A percentile compares a stretch with the other conserved stretches of the same genome.
phyloP scores from a whole-genome alignment of 2,113 vertebrate genomes.

The Corydoras maculifer region DNA sequence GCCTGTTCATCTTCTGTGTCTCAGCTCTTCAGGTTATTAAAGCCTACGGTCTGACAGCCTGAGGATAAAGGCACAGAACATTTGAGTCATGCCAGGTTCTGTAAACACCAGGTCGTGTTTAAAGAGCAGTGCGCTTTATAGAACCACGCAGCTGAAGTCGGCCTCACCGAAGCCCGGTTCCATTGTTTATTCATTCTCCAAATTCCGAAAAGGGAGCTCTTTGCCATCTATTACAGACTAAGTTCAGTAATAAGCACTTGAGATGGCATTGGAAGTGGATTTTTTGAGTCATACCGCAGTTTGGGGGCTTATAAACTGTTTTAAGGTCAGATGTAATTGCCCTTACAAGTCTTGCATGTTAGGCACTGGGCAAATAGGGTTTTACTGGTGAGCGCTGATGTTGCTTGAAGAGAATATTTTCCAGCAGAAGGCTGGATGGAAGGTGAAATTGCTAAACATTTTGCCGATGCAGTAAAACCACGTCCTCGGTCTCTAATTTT shows the following conservation, averaged over 20 bases:
- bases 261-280: constrained; percentile 9
- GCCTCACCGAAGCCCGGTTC: constrained; percentile 7
- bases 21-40: constrained; percentile 6
- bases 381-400: neutral
- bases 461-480: too few relatives aligned
- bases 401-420: neutral
- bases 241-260: constrained; percentile 2
- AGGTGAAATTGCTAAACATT: neutral
- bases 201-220: constrained; percentile 17
- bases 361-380: neutral
- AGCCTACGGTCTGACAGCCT: constrained; percentile 1
- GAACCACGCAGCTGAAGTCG: constrained; percentile 15
- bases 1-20: neutral
- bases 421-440: neutral
- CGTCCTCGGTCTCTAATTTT: too few relatives aligned
- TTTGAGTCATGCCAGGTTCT: constrained; percentile 19
- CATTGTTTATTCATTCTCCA: constrained; percentile 18
- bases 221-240: neutral
- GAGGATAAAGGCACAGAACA: neutral
- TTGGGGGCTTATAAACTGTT: neutral
- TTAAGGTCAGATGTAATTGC: constrained; percentile 13
- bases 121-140: constrained; percentile 18
- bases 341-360: neutral
- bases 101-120: constrained; percentile 20
- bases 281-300: constrained; percentile 3